Base-by-base conservation (phyloP, 2,888 invertebrate genomes). In the Lithophane leautieri region DNA sequence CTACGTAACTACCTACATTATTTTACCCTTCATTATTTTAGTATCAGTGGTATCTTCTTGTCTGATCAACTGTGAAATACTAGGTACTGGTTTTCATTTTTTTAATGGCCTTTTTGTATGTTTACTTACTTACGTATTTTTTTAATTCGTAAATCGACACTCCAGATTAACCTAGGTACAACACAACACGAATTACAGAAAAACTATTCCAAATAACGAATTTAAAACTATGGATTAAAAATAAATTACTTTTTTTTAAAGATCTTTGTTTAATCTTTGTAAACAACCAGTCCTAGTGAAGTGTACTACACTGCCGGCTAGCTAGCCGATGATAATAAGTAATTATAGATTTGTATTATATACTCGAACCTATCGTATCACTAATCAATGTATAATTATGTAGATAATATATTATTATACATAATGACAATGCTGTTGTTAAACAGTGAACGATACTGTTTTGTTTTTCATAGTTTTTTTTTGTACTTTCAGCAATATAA, bases 101-200 rank as follows among this genome's bases (percentile, higher is more conserved):
- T 40, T n/a, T 12, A 40, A 12, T 8, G 16, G 16, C 16, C 11
- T 22, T 9, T 22, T 52, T 25, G 11, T 25, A 16, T 2, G 6
- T n/a, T 25, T 16, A 42, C 6, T 2, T 47, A 65, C 65, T 65
- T 28, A 47, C 44, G 12, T 28, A 2, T 28, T 28, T 66, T 28
- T 22, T 12, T 28, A 4, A 19, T 7, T 63, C 25, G 0, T 25
- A 25, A 25, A 12, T 7, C 7, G 19, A 65, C 1, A 12, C 44
- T 7, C 19, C 2, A 65, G 44, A 25, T 19, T 11, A 25, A 25
- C 28, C 28, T 28, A 14, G 14, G 14, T 66, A 22, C 22, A 8
- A 14, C 12, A 65, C 52, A 14, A 62, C 3, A n/a, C 47, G 58
- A 70, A 63, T 25, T 58, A 11, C 25, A 63, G 83, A 89, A 88